phyloP scores from a whole-genome alignment of 2,888 invertebrate genomes.

The Acronicta aceris region DNA sequence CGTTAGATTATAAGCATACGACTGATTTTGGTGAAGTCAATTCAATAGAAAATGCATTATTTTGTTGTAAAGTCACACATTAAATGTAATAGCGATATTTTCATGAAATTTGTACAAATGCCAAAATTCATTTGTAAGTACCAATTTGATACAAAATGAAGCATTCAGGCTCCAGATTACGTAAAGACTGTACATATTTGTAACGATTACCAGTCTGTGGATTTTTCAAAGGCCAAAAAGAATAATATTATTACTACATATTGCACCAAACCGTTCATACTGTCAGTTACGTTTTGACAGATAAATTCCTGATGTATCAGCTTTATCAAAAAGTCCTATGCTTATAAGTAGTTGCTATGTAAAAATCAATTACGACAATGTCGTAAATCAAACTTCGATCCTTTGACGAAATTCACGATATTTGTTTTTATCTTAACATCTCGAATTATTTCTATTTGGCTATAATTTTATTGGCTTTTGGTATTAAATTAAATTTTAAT shows the following conservation, averaged over 20 bases:
- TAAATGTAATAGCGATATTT: too few species aligned
- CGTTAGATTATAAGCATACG: slow-evolving; percentile 35
- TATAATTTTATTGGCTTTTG: slow-evolving; percentile 45
- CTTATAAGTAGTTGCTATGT: slow-evolving; percentile 17
- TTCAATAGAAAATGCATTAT: background rate
- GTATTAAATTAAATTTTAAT: slow-evolving; percentile 42
- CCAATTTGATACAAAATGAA: too few species aligned
- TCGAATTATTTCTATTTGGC: slow-evolving; percentile 41
- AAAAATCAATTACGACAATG: slow-evolving; percentile 23
- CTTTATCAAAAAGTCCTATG: slow-evolving; percentile 35
- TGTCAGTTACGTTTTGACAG: too few species aligned
- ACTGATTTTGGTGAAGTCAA: slow-evolving; percentile 19
- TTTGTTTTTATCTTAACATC: slow-evolving; percentile 46
- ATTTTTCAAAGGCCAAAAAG: too few species aligned
- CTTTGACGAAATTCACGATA: slow-evolving; percentile 37
- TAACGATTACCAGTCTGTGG: too few species aligned
- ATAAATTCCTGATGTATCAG: background rate
- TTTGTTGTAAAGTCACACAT: too few species aligned
- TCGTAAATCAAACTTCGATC: slow-evolving; percentile 22
- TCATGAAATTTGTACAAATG: too few species aligned
- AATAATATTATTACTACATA: too few species aligned
- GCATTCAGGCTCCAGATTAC: too few species aligned
- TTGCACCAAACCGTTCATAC: too few species aligned
- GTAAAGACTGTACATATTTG: too few species aligned
- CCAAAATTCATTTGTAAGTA: too few species aligned